Percentiles rank a stretch among this genome's conserved stretches.
phyloP scores from a whole-genome alignment of 2,888 invertebrate species.

The Serripes groenlandicus region DNA sequence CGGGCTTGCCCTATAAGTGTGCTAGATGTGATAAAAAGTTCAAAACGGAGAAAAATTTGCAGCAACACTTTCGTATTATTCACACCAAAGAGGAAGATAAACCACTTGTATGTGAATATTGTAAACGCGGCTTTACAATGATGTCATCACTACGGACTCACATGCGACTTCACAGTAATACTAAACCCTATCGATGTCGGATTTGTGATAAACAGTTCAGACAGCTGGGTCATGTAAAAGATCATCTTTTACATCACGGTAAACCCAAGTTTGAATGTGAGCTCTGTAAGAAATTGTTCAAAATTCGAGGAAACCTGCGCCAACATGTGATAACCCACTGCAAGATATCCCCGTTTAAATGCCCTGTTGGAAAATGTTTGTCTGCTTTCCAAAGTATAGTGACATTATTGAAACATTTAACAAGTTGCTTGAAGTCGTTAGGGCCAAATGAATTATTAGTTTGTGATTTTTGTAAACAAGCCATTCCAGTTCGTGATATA shows the following conservation, averaged over 20 bases:
- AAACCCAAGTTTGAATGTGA: conserved; percentile 12
- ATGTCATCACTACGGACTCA: conserved; percentile 46
- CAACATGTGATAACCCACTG: conserved; percentile 26
- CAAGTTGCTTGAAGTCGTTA: background rate
- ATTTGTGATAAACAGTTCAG: conserved; percentile 42
- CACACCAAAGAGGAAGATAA: conserved; percentile 50
- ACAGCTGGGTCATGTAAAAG: conserved; percentile 42
- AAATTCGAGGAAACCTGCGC: background rate
- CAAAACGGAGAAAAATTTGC: conserved; percentile 22
- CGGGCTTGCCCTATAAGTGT: conserved; percentile 30
- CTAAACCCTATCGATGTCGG: conserved; percentile 39
- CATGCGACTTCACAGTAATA: conserved; percentile 48
- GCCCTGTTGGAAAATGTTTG: conserved; percentile 18
- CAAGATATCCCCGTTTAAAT: conserved; percentile 30
- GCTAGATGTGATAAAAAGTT: conserved; percentile 33
- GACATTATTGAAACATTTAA: background rate
- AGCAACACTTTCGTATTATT: conserved; percentile 30
- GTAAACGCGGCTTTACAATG: conserved; percentile 45
- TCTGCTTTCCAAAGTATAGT: background rate
- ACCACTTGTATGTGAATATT: conserved; percentile 42
- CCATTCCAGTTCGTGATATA: background rate
- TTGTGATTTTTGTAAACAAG: conserved; percentile 19
- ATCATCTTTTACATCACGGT: conserved; percentile 39
- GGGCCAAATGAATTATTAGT: background rate
- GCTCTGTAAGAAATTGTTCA: conserved; percentile 27